phyloP scores from a whole-genome alignment of 2,888 invertebrate genomes.

The Tricholauxania praeusta region DNA sequence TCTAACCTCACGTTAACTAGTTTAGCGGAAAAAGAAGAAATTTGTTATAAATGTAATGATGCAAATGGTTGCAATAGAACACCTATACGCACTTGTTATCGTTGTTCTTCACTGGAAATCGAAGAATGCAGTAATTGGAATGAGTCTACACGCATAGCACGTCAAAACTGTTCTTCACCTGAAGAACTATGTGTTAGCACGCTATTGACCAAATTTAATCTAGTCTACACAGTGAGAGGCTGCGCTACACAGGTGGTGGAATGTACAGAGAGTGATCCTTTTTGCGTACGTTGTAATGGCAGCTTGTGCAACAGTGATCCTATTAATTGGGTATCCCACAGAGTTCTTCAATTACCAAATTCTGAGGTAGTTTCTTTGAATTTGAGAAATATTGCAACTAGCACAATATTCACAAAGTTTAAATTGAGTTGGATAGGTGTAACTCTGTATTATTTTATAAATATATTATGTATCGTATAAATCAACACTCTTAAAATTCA shows the following conservation, averaged over 20 bases:
- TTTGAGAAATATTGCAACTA: no score
- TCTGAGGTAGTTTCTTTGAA: no score
- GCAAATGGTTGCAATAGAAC: slow-evolving; percentile 56
- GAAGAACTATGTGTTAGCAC: slow-evolving; percentile 60
- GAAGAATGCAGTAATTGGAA: slow-evolving; percentile 53
- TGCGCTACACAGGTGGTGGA: slow-evolving; percentile 56
- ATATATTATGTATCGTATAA: no score
- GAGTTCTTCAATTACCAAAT: no score
- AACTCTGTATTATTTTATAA: no score
- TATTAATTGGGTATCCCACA: background rate
- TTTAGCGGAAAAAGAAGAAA: slow-evolving; percentile 38
- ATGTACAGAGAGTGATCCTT: slow-evolving; percentile 59
- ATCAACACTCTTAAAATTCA: no score
- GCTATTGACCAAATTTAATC: slow-evolving; percentile 51
- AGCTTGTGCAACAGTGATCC: slow-evolving; percentile 55
- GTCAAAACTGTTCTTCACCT: slow-evolving; percentile 51
- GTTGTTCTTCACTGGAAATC: slow-evolving; percentile 56
- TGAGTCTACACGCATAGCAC: slow-evolving; percentile 43
- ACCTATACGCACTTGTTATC: slow-evolving; percentile 58
- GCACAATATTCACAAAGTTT: no score
- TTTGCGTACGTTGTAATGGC: slow-evolving; percentile 60
- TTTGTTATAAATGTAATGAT: slow-evolving; percentile 57
- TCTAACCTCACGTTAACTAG: slow-evolving; percentile 47
- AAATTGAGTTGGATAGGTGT: no score
- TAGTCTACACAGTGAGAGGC: slow-evolving; percentile 57